Base-by-base conservation (phyloP, 2,888 invertebrate genomes). In the Metallyticus violacea region DNA sequence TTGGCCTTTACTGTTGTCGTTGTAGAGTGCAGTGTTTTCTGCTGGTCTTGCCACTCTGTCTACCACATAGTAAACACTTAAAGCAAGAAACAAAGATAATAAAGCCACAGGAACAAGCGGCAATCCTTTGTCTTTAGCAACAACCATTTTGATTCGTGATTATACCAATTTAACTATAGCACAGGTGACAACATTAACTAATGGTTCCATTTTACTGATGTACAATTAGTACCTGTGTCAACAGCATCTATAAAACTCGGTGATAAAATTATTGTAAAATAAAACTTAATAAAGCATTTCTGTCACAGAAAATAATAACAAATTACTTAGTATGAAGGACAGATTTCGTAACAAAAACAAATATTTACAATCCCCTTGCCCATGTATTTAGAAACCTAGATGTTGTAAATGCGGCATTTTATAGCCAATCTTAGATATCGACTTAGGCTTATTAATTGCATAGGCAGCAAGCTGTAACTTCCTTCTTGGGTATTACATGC, bases 61-160 rank as follows among this genome's bases (percentile, higher is more conserved):
- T 26, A 83, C 77, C 28, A 77, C 29, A n/a, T 77, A 83, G 9
- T 83, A 83, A 6, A 83, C 83, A 77, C 83, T 83, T 27, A 83
- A 27, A 77, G 83, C 83, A 9, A 83, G 77, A 28, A 77, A 77
- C 15, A 83, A 15, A 22, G 83, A 83, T n/a, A 40, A 26, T 2
- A 83, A 4, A 28, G 77, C 76, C 7, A 83, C 83, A 1, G 77
- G 77, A 29, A 25, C 29, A 4, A 83, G 77, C 26, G 28, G n/a
- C 22, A 25, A 28, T 5, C 83, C 77, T 28, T 29, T 28, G 0
- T 83, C 76, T 29, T 83, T 77, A 25, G 28, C 7, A 77, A 28
- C 77, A 77, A 28, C 77, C 83, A 83, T 82, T 5, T 26, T 76
- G 82, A 30, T 81, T 9, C n/a, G 28, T 3, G 25, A 40, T 15